Evolutionary conservation across 2,797 vertebrate genomes (phyloP), one percentile per base, ranked within the genome.

Genomic region (Spinibarbus caldwelli): DNA sequence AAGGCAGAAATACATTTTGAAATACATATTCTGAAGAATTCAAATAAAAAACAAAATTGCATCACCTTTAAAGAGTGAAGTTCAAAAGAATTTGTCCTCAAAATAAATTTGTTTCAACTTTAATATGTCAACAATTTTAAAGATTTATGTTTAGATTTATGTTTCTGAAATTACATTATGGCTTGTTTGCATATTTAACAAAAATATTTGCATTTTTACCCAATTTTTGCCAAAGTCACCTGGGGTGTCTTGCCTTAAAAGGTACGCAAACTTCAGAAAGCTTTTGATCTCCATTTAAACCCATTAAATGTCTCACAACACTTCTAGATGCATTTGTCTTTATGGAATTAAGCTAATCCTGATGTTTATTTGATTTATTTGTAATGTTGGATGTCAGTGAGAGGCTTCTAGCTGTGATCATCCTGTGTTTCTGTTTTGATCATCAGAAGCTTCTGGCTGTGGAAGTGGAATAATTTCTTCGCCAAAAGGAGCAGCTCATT

Each of bases 391-490:
- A 78, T 78, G 36, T 78, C 38, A 41, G 38, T 26, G 76, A 41
- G 49, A 77, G 21, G 31, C 21, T 57, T 57, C 31, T 76, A n/a
- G 21, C 31, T 34, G 45, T 17, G 45, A 34, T 75, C 26, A 6
- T 49, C 26, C 26, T 6, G 12, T 8, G 78, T 80, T 67, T 66
- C 59, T 80, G 62, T 49, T 80, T 80, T 80, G 23, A 66, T 67
- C 14, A 80, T 80, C 78, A 49, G 59, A 36, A 23, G 29, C 12
- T 67, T 67, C 62, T 80, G 79, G 66, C 47, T 26, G n/a, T 54
- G 14, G 8, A n/a, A 26, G 23, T 81, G 66, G 79, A 70, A 70
- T 81, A 2, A 41, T 26, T 19, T 38, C 5, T 38, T 19, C 5
- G 23, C 43, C 64, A 80, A 47, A 52, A 38, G 23, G 12, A 36